phyloP scores from a whole-genome alignment of 1,140 invertebrate species.

The Pissodes strobi region DNA sequence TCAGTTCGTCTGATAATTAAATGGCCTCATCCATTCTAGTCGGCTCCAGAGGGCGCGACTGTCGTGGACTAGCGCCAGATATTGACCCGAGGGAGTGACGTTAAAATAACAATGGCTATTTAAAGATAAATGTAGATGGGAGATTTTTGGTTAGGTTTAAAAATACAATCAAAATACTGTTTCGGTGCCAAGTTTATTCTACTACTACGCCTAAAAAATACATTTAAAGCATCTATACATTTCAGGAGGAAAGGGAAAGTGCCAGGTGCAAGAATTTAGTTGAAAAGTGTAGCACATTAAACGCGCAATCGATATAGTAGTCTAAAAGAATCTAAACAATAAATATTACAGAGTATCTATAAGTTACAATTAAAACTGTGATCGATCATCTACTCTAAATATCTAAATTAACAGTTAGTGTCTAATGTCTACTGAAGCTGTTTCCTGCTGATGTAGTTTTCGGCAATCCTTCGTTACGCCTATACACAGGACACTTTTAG shows the following conservation, averaged over 20 bases:
- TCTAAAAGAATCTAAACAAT: slow-evolving; percentile 9
- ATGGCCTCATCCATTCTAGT: background rate
- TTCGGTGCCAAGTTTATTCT: slow-evolving; percentile 30
- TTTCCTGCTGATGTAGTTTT: background rate
- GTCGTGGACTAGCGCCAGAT: background rate
- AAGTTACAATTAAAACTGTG: background rate
- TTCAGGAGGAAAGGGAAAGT: background rate
- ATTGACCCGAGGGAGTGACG: slow-evolving; percentile 35
- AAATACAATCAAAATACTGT: slow-evolving; percentile 13
- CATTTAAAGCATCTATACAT: slow-evolving; percentile 20
- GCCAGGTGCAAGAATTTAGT: slow-evolving; percentile 11
- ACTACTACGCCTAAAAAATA: slow-evolving; percentile 20
- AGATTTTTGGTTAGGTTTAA: slow-evolving; percentile 20
- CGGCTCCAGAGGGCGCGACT: slow-evolving; percentile 11
- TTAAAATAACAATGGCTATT: slow-evolving; percentile 25
- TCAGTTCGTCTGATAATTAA: background rate
- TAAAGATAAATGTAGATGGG: background rate
- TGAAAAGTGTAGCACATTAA: background rate
- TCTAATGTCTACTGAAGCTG: slow-evolving; percentile 23
- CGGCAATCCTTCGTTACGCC: background rate
- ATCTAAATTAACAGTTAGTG: slow-evolving; percentile 3
- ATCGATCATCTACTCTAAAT: slow-evolving; percentile 15
- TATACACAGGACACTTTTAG: slow-evolving; percentile 11
- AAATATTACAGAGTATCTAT: slow-evolving; percentile 1
- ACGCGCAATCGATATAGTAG: slow-evolving; percentile 22